Conservation (phyloP, 2,888 invertebrate genomes). For the Drosophila yooni region DNA sequence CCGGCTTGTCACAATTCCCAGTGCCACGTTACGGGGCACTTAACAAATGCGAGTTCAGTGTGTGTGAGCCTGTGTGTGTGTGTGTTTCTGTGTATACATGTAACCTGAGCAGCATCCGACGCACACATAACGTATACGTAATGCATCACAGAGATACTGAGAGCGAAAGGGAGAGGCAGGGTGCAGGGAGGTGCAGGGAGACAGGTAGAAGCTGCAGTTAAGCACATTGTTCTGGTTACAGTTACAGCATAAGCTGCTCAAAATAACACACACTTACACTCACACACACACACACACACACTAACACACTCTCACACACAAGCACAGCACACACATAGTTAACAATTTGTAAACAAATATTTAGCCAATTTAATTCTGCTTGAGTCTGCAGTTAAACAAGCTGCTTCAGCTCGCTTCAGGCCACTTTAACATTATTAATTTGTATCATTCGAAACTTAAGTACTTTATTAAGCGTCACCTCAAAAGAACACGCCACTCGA, state of each 20-base stretch:
- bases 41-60: conserved; percentile 11
- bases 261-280: background rate
- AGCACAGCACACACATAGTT: background rate
- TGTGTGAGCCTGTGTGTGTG: conserved; percentile 12
- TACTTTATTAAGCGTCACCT: background rate
- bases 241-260: background rate
- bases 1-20: conserved; percentile 15
- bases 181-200: background rate
- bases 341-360: conserved; percentile 41
- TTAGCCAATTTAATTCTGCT: conserved; percentile 14
- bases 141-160: conserved; percentile 6
- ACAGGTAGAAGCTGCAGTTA: background rate
- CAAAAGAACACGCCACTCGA: background rate
- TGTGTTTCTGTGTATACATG: conserved; percentile 20
- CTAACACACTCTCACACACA: background rate
- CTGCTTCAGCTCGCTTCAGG: background rate
- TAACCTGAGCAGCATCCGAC: conserved; percentile 25
- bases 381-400: background rate
- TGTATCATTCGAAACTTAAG: background rate
- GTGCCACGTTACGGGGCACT: conserved; percentile 6
- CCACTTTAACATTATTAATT: background rate
- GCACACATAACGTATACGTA: conserved; percentile 49
- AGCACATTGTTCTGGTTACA: conserved; percentile 20
- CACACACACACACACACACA: background rate
- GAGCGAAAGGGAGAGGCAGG: no score